Evolutionary conservation across 23 tunicate species (phyloP).

Genomic region (Phallusia fumigata): DNA sequence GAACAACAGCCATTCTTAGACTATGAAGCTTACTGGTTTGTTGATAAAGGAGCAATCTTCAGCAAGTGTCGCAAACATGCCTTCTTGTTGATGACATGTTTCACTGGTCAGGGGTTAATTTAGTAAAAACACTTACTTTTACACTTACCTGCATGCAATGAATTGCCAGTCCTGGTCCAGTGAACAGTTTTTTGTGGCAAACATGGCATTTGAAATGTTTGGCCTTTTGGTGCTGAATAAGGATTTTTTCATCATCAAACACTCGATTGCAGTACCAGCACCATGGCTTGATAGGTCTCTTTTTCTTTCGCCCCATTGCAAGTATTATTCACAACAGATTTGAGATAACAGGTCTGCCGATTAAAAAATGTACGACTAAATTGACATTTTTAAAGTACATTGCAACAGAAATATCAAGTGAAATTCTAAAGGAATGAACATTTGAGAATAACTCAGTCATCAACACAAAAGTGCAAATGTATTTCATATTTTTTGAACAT

Average conservation of each 20-base stretch:
- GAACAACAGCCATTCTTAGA: too few relatives aligned
- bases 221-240: conserved; percentile 99
- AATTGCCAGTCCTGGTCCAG: conserved; percentile 98
- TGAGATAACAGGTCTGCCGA: too few relatives aligned
- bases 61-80: not conserved
- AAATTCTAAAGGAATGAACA: too few relatives aligned
- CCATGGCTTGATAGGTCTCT: conserved; percentile 94
- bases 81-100: not conserved
- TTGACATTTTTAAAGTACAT: too few relatives aligned
- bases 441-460: too few relatives aligned
- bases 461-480: too few relatives aligned
- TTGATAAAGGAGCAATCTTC: not conserved
- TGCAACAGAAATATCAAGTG: too few relatives aligned
- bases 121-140: not conserved
- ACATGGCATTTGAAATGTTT: conserved; percentile 98
- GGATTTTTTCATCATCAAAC: conserved; percentile 95
- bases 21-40: not conserved
- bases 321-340: not conserved
- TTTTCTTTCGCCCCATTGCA: conserved; percentile 95
- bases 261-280: conserved; percentile 99
- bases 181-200: conserved; percentile 95
- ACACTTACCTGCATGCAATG: conserved; percentile 95
- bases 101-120: not conserved
- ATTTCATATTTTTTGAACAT: too few relatives aligned
- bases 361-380: too few relatives aligned